Evolutionary conservation across 2,888 invertebrate genomes (phyloP), one percentile per base, ranked within the genome.

Genomic region (Neocrepidodera transversa): DNA sequence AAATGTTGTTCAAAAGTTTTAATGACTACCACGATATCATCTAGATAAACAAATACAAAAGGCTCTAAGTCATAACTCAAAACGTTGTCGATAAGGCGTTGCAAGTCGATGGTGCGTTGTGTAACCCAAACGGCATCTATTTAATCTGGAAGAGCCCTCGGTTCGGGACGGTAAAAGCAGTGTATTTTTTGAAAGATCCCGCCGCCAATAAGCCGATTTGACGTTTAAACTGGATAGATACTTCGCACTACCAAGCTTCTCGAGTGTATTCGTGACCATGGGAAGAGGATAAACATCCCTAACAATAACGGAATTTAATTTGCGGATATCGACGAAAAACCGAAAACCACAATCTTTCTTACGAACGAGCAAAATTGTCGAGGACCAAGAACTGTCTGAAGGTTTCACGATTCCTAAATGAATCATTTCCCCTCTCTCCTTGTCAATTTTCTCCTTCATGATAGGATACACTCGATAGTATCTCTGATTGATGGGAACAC

Each of bases 311-410:
- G 38, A 52, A 43, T 71, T 72, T 8, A 69, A 36, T 17, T 58
- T 43, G 5, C 63, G 56, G 56, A 56, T 70, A 42, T 72, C 68
- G 0, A 71, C 59, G 10, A 68, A 70, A 38, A 76, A 66, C 10
- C 74, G 43, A 10, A 52, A 54, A 0, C 58, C 58, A 1, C 57
- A 43, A 58, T 74, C 73, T 36, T 71, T 71, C 60, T 77, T 80
- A 17, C 55, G 62, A 0, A 76, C 74, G 3, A 79, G 26, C 0
- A 63, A 38, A 13, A 61, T 61, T 4, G 61, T 63, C 0, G 56
- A 55, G n/a, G 1, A 76, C 74, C 74, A 79, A 0, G 77, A 75
- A 32, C 32, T 32, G 1, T 2, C 6, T 5, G 3, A 5, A 6
- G 23, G 23, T 6, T 23, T 6, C 4, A 23, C 23, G 6, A 23